A percentile compares a stretch with the other conserved stretches of the same genome.
Conservation (phyloP, 2,113 vertebrate species). For the Periophthalmodon schlosseri region DNA sequence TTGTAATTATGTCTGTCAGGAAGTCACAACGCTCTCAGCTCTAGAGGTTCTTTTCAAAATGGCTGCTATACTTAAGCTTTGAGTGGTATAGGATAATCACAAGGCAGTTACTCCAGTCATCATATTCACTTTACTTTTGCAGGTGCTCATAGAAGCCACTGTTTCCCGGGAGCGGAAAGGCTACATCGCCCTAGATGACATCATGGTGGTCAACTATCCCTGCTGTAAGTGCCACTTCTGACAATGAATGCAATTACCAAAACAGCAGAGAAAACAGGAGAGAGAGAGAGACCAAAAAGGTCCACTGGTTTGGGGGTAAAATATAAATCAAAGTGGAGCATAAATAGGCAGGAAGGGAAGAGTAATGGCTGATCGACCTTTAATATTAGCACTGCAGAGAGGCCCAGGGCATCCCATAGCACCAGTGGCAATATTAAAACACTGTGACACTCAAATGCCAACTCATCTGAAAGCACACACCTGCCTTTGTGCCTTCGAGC, state of each 20-base stretch:
- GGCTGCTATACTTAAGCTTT: constrained; percentile 15
- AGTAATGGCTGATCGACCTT: constrained; percentile 51
- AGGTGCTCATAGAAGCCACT: constrained; percentile 94
- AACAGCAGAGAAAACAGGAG: constrained; percentile 15
- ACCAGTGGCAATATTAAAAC: constrained; percentile 44
- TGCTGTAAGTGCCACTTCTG: constrained; percentile 87
- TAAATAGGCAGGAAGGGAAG: constrained; percentile 27
- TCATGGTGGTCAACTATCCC: constrained; percentile 93
- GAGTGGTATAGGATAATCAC: constrained; percentile 25
- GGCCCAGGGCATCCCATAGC: constrained; percentile 29
- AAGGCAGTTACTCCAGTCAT: constrained; percentile 21
- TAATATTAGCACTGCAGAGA: constrained; percentile 30
- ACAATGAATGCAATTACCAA: constrained; percentile 45
- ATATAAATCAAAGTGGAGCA: constrained; percentile 40
- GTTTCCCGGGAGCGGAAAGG: constrained; percentile 86
- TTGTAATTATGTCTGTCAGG: constrained; percentile 53
- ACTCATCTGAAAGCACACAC: constrained; percentile 43
- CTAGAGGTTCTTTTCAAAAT: constrained; percentile 20
- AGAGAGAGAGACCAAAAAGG: background rate
- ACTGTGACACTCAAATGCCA: constrained; percentile 37
- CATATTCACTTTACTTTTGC: constrained; percentile 36
- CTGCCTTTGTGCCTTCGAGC: constrained; percentile 21
- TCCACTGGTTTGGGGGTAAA: constrained; percentile 11
- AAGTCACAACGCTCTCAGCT: constrained; percentile 10
- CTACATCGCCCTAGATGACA: constrained; percentile 94